Base-by-base conservation (phyloP, 1,140 invertebrate species). In the Zaprionus taronus region DNA sequence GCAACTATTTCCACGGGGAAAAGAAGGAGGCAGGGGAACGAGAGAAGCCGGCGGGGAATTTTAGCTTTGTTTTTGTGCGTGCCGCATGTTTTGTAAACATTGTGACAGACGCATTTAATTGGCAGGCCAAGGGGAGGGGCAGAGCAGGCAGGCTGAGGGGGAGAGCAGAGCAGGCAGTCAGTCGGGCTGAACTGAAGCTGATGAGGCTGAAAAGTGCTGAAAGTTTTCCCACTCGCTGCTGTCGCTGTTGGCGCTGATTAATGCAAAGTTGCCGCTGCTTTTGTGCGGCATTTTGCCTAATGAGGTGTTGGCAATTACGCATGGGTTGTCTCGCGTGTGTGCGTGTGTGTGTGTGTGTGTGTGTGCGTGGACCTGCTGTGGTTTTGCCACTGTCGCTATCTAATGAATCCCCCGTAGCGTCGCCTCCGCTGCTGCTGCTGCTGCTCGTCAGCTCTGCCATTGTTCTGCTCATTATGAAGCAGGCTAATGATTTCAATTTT, bases 101-200 rank as follows among this genome's bases (percentile, higher is more conserved):
- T 89, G 78, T 72, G 85, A 77, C 61, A 65, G 76, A 58, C 76
- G 65, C 68, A 49, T 80, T 90, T 84, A 90, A 90, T 85, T 90
- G 85, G 60, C 73, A 79, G 66, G 53, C 17, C 11, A 5, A 53
- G 38, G 28, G 77, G 44, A n/a, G n/a, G n/a, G n/a, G n/a, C n/a
- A n/a, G n/a, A n/a, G n/a, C n/a, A n/a, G n/a, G n/a, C n/a, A n/a
- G n/a, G n/a, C n/a, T n/a, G n/a, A n/a, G n/a, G n/a, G n/a, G n/a
- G n/a, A n/a, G n/a, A n/a, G n/a, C n/a, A n/a, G n/a, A n/a, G n/a
- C n/a, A n/a, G 31, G 31, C 31, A 34, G 31, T 11, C 31, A 34
- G 61, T 20, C 44, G 60, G 34, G 61, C 44, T 57, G 49, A 51
- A 64, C 47, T 51, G 34, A 36, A 51, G 64, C 63, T 61, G 71